Evolutionary conservation across 35 echinoderm and acorn worm genomes (phyloP).

Genomic region (Nesometra sesokonis): DNA sequence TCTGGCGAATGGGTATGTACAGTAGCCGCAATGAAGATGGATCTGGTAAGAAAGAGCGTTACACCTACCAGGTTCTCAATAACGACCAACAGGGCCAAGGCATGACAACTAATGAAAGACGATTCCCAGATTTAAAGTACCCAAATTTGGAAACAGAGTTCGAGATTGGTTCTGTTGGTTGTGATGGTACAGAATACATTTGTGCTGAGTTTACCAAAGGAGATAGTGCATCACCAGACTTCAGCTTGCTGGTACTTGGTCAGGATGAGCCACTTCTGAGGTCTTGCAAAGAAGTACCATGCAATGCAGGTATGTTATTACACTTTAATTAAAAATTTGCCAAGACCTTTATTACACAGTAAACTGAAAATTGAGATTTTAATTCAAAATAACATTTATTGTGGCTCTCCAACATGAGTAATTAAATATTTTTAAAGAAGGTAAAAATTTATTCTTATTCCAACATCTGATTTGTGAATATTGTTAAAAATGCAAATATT

Average conservation of each 20-base stretch:
- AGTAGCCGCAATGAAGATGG: conserved; percentile 56
- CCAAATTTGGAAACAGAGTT: conserved; percentile 44
- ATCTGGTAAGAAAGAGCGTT: conserved; percentile 6
- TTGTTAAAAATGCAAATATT: too few relatives aligned
- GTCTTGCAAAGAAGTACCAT: conserved; percentile 48
- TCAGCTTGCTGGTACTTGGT: conserved; percentile 43
- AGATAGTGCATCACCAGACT: conserved; percentile 47
- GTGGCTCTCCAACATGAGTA: too few relatives aligned
- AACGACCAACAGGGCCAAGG: not conserved
- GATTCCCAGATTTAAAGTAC: not conserved
- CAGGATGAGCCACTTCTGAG: conserved; percentile 17
- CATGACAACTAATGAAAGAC: not conserved
- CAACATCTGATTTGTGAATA: too few relatives aligned
- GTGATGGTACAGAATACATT: conserved; percentile 47
- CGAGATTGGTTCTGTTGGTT: conserved; percentile 68
- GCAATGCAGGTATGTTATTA: conserved; percentile 49
- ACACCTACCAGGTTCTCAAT: not conserved
- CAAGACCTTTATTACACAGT: too few relatives aligned
- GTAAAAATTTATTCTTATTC: too few relatives aligned
- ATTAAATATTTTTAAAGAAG: too few relatives aligned
- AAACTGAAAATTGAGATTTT: too few relatives aligned
- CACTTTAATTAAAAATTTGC: too few relatives aligned
- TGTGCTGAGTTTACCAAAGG: conserved; percentile 74
- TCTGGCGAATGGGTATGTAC: conserved; percentile 63
- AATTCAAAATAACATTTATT: too few relatives aligned